Conservation (phyloP, 2,113 vertebrate species). For the Dendropsophus ebraccatus region DNA sequence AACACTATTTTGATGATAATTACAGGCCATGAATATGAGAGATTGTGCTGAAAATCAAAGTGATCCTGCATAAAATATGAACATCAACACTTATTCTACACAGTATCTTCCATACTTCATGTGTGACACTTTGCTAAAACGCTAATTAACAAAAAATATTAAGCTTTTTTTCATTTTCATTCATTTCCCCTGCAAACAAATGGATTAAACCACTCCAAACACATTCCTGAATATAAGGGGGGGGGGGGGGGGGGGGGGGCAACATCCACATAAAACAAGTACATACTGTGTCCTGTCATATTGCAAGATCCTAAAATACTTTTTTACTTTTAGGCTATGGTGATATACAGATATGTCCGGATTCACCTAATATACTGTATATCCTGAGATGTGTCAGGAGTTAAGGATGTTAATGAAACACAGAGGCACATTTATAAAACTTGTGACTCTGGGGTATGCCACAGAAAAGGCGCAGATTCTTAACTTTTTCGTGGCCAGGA, state of each 20-base stretch:
- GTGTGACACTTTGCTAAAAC: conserved; percentile 19
- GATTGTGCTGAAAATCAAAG: conserved; percentile 15
- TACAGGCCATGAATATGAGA: conserved; percentile 30
- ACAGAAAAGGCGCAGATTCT: no score
- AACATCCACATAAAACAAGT: neutral
- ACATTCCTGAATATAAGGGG: neutral
- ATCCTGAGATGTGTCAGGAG: no score
- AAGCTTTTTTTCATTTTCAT: conserved; percentile 10
- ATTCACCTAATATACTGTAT: no score
- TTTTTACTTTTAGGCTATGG: no score
- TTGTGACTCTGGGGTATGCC: no score
- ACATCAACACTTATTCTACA: conserved; percentile 24
- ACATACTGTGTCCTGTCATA: no score
- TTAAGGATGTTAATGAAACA: no score
- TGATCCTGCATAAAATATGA: conserved; percentile 40
- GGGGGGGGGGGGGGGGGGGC: neutral
- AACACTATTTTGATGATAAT: conserved; percentile 55
- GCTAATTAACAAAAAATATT: conserved; percentile 29
- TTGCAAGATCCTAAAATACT: no score
- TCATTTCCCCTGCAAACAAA: conserved; percentile 32
- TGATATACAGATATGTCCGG: no score
- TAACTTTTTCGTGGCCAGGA: no score
- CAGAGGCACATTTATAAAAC: no score
- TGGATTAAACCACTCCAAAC: conserved; percentile 13
- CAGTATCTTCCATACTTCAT: neutral